These are phyloP conservation scores for Biston stratarius DNA, from an alignment of 2,888 invertebrate genomes.

Conservation along the genomic window DNA sequence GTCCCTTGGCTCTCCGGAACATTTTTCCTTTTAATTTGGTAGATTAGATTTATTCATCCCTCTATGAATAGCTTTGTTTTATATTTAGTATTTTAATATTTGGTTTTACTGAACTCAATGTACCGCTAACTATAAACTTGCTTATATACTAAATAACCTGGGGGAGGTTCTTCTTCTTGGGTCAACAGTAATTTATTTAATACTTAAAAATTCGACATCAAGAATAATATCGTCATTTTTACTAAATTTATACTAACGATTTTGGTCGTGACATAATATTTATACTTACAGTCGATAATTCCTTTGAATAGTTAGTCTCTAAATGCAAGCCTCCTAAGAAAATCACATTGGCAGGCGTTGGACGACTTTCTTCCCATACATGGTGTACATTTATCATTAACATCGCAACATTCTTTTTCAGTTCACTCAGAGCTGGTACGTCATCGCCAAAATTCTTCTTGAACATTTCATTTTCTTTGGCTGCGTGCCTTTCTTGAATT, in stretches of 20 bases:
- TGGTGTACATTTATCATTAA: constrained; percentile 70
- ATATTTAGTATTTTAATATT: too few relatives aligned
- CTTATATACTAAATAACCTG: too few relatives aligned
- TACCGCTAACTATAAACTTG: too few relatives aligned
- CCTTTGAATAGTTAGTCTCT: constrained; percentile 56
- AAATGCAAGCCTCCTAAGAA: constrained; percentile 71
- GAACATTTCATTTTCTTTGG: constrained; percentile 42
- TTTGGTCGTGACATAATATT: neutral
- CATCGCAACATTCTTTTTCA: constrained; percentile 58
- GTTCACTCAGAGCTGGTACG: constrained; percentile 45
- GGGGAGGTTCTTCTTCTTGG: too few relatives aligned
- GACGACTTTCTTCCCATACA: constrained; percentile 62
- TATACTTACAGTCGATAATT: constrained; percentile 8
- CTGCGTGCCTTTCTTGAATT: constrained; percentile 29
- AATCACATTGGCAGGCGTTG: constrained; percentile 67
- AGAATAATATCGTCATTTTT: too few relatives aligned
- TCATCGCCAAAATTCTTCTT: constrained; percentile 50
- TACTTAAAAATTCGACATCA: too few relatives aligned
- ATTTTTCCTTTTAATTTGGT: too few relatives aligned
- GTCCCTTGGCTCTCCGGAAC: too few relatives aligned
- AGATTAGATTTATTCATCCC: too few relatives aligned
- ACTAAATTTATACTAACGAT: neutral
- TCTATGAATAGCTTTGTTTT: too few relatives aligned
- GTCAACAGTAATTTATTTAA: too few relatives aligned
- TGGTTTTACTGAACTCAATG: too few relatives aligned